Percentiles rank a stretch among this genome's conserved stretches.
These are phyloP conservation scores for Leptoclinus maculatus DNA, from an alignment of 2,797 vertebrate species.

Conservation along the genomic window DNA sequence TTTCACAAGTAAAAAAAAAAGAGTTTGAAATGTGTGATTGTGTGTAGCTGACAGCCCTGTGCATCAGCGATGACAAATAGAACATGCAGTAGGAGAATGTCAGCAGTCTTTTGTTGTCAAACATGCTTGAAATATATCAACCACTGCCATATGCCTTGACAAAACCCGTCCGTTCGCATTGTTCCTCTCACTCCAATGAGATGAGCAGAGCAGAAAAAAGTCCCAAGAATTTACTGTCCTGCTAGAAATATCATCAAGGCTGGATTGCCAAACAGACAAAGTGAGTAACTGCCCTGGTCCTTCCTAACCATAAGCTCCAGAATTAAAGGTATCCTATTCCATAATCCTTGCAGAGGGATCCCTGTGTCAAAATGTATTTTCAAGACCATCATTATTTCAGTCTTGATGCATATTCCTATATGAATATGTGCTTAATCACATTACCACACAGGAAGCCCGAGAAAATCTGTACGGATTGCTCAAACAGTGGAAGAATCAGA, in stretches of 20 bases:
- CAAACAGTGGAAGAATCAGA: background rate
- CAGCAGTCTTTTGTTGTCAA: background rate
- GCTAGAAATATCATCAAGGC: background rate
- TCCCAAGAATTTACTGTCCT: background rate
- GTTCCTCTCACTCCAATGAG: background rate
- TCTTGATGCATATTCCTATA: background rate
- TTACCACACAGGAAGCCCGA: background rate
- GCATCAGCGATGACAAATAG: background rate
- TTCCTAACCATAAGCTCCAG: background rate
- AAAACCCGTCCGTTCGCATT: background rate
- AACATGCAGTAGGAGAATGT: slow-evolving; percentile 10
- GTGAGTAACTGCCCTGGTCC: too few relatives aligned
- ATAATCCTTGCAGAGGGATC: background rate
- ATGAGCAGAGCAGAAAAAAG: background rate
- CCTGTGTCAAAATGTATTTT: background rate
- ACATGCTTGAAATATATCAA: background rate
- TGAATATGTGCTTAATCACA: background rate
- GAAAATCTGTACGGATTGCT: too few relatives aligned
- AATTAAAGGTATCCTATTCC: background rate
- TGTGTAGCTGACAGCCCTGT: background rate
- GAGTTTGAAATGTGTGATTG: background rate
- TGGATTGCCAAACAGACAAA: background rate
- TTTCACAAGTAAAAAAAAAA: slow-evolving; percentile 12
- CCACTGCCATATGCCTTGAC: background rate
- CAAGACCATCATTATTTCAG: background rate